These are phyloP conservation scores for Agelas oroides DNA, from an alignment of 37 sponge, comb jelly and placozoan species.

Conservation along the genomic window DNA sequence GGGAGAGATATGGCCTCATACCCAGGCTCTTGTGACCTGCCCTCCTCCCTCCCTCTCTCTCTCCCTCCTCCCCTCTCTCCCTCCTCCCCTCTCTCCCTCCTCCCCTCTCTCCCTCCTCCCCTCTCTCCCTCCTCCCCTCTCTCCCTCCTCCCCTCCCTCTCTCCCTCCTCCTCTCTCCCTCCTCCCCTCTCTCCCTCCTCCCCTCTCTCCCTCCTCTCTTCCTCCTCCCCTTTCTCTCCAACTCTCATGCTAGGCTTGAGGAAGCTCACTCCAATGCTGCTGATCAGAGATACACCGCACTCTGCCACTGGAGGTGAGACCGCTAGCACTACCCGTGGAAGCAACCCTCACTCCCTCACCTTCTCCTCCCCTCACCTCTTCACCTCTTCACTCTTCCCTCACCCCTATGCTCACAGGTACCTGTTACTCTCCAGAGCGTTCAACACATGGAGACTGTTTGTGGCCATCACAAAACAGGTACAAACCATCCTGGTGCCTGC, in stretches of 20 bases:
- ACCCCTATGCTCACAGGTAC: background rate
- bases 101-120: no score
- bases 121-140: no score
- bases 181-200: no score
- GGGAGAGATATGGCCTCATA: no score
- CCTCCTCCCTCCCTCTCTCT: background rate
- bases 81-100: no score
- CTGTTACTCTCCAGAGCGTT: conserved; percentile 10
- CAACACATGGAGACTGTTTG: conserved; percentile 30
- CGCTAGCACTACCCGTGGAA: no score
- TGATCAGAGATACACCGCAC: conserved; percentile 62
- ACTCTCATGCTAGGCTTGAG: conserved; percentile 32
- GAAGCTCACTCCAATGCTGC: conserved; percentile 49
- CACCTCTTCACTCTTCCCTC: background rate
- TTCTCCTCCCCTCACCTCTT: background rate
- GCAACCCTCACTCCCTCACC: background rate
- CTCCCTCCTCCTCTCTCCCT: no score
- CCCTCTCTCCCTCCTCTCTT: no score
- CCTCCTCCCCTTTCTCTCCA: no score
- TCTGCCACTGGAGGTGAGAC: conserved; percentile 64
- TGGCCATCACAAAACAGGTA: background rate
- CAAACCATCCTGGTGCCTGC: no score
- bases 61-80: background rate
- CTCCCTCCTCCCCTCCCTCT: no score
- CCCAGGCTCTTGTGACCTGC: no score